These are phyloP conservation scores for Quadriops clusia DNA, from an alignment of 2,888 invertebrate species.

Conservation along the genomic window DNA sequence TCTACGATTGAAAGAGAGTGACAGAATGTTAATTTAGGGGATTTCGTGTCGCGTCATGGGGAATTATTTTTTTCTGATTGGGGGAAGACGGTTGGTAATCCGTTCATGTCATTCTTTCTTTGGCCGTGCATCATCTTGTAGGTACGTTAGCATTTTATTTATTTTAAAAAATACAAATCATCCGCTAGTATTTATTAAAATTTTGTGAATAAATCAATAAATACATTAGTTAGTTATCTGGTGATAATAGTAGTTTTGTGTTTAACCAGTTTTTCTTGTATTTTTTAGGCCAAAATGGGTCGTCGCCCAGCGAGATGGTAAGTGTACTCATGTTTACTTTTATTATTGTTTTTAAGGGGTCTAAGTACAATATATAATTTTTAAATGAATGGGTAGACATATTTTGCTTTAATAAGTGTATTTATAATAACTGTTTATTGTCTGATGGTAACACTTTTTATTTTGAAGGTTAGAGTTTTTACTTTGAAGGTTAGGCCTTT, in stretches of 20 bases:
- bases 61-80: no score
- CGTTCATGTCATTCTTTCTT: constrained; percentile 8
- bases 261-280: constrained; percentile 12
- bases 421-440: background rate
- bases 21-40: no score
- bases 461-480: background rate
- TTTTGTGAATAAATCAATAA: background rate
- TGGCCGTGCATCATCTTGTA: constrained; percentile 9
- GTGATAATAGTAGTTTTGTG: background rate
- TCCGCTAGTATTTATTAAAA: constrained; percentile 6
- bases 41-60: no score
- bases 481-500: constrained; percentile 4
- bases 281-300: constrained; percentile 66
- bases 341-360: constrained; percentile 3
- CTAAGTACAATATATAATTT: no score
- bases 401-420: background rate
- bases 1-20: no score
- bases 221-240: constrained; percentile 1
- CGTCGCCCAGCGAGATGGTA: constrained; percentile 98
- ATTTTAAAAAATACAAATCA: constrained; percentile 8
- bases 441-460: background rate
- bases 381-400: background rate
- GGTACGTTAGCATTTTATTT: constrained; percentile 6
- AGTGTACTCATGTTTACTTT: constrained; percentile 33
- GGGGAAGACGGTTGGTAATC: no score